Evolutionary conservation across 2,113 vertebrate species (phyloP).

Genomic region (Murina feae): DNA sequence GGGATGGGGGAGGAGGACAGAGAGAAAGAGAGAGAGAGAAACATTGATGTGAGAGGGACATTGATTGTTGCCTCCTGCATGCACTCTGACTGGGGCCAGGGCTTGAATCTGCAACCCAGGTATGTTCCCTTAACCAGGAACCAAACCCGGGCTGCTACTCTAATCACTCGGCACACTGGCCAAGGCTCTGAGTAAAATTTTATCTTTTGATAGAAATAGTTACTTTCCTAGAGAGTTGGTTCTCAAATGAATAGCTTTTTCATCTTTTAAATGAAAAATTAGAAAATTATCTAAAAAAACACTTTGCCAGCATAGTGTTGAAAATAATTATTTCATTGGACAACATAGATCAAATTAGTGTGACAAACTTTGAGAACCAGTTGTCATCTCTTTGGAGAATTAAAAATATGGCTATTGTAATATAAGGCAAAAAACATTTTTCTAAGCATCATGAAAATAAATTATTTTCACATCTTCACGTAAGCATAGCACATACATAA

Average conservation of each 20-base stretch:
- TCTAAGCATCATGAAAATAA: neutral
- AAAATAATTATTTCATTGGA: conserved; percentile 26
- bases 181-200: neutral
- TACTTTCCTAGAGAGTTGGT: neutral
- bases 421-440: neutral
- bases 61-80: no score
- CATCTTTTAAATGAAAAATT: neutral
- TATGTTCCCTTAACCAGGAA: no score
- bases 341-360: neutral
- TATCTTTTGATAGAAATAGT: neutral
- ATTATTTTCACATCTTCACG: neutral
- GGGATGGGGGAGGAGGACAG: no score
- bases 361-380: neutral
- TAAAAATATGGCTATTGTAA: neutral
- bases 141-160: no score
- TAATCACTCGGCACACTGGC: no score
- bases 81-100: no score
- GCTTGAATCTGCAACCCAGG: no score
- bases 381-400: neutral
- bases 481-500: neutral
- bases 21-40: no score
- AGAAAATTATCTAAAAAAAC: neutral
- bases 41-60: no score
- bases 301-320: neutral
- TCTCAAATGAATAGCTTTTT: neutral